Base-by-base conservation (phyloP, 2,888 invertebrate species). In the Sinohyriopsis cumingii region DNA sequence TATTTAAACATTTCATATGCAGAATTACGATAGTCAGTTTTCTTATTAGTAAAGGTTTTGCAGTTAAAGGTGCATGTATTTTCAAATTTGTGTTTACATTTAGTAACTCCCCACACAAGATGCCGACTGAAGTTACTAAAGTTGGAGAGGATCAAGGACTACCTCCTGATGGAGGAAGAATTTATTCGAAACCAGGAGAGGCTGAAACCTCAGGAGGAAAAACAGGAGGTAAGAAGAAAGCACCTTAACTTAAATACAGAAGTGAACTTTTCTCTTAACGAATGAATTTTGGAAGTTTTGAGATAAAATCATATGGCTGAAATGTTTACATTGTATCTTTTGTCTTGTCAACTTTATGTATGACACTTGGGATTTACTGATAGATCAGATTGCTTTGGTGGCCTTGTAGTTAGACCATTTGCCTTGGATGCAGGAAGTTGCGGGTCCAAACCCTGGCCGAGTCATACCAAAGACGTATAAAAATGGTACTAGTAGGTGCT, bases 161-260 rank as follows among this genome's bases (percentile, higher is more conserved):
- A 98, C 89, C 91, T 99, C 7, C 92, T 99, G 78, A 98, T 99
- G 98, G 99, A 99, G 90, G 99, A 99, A 89, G 99, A 99, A 89
- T 99, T 99, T 88, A 98, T 99, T 86, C 94, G 96, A 68, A 99
- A 99, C 87, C 99, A 99, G 90, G 99, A 99, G 91, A 93, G 98
- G 75, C 92, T 99, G 28, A 99, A 99, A 91, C 99, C 99, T 0
- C 99, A 99, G 89, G 99, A 99, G 91, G 99, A 99, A 86, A 98
- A 98, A 89, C 98, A 99, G 88, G 99, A 99, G 91, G 93, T 91
- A 71, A 65, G 33, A 45, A 45, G 12, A 45, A 33, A 15, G 45
- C 45, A 45, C 45, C 45, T 45, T 45, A 45, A 45, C 45, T 45
- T 45, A 45, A 45, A 45, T 45, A 61, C 53, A 33, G 55, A 63